These are phyloP conservation scores for Ctenosaura bakeri DNA, from an alignment of 2,797 vertebrate species.

Conservation along the genomic window DNA sequence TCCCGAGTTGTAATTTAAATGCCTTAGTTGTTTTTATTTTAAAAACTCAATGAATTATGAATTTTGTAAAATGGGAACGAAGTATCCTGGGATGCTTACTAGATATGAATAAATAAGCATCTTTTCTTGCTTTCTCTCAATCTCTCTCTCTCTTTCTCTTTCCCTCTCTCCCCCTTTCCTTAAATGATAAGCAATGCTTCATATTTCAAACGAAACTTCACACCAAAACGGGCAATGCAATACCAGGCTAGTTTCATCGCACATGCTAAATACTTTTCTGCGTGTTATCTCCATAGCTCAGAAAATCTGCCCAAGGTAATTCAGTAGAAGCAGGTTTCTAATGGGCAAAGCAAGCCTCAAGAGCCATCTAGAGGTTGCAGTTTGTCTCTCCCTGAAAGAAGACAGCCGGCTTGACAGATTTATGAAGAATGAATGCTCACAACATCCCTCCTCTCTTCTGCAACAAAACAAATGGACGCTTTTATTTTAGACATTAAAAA, in stretches of 20 bases:
- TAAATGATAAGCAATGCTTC: not conserved
- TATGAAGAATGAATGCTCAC: slow-evolving; percentile 18
- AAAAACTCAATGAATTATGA: slow-evolving; percentile 39
- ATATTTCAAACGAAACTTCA: slow-evolving; percentile 27
- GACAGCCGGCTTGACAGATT: not conserved
- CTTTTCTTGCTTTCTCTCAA: slow-evolving; percentile 1
- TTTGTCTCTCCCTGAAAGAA: slow-evolving; percentile 24
- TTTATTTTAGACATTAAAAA: not conserved
- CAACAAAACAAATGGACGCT: not conserved
- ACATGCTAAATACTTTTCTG: slow-evolving; percentile 24
- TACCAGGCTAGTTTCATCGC: not conserved
- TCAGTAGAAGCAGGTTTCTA: slow-evolving; percentile 47
- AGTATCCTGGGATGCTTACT: not conserved
- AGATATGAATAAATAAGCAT: slow-evolving; percentile 10
- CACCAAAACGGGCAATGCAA: not conserved
- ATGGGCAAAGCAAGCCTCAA: slow-evolving; percentile 69
- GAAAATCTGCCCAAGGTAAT: slow-evolving; percentile 8
- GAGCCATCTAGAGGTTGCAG: slow-evolving; percentile 76
- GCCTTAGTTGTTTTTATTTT: slow-evolving; percentile 17
- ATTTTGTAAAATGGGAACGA: slow-evolving; percentile 27
- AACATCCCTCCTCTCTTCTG: fast-evolving
- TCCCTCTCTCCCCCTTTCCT: not conserved
- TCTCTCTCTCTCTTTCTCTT: not conserved
- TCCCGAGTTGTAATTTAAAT: slow-evolving; percentile 34
- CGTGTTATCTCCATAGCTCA: slow-evolving; percentile 10